Base-by-base conservation (phyloP, 2,797 vertebrate genomes). In the Dermochelys coriacea region DNA sequence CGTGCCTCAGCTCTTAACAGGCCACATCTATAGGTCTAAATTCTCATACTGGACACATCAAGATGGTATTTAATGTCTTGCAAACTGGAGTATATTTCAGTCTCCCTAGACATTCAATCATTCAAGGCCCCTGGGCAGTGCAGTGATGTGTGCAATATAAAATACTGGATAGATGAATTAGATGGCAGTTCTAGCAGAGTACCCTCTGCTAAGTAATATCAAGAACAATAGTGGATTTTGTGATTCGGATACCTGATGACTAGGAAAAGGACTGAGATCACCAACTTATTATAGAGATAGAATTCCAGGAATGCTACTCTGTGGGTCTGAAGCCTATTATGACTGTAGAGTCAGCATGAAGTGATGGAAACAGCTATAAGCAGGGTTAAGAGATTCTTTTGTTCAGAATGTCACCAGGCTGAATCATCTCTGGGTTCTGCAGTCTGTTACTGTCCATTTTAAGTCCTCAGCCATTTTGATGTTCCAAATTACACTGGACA, bases 181-280 rank as follows among this genome's bases (percentile, higher is more conserved):
- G 57, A 49, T 8, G 59, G 57, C 23, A 59, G 54, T 54, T 54
- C 54, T 10, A 25, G 23, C 21, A 54, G 21, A 54, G 8, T 54
- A 54, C 54, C 21, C 54, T 23, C 88, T 91, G 94, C 85, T 90
- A 85, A 91, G 89, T 95, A 95, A 86, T 82, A 93, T 90, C 18
- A 84, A 90, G 85, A 94, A 91, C 83, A 94, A 85, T 19, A 83
- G 57, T 84, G 81, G 95, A 47, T 45, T 95, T 87, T 86, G 81
- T 80, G 83, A 94, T 95, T 95, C 85, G 92, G 87, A 59, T 57
- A 85, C 8, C 80, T 86, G 15, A 59, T 88, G 85, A 50, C 57
- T 6, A 74, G 81, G 80, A 85, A 94, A 91, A 64, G 75, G n/a
- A 50, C 89, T 52, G 83, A 68, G 34, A 93, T 88, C 83, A 86